Evolutionary conservation across 1,140 invertebrate species (phyloP).

Genomic region (Drosophila sulfurigaster): DNA sequence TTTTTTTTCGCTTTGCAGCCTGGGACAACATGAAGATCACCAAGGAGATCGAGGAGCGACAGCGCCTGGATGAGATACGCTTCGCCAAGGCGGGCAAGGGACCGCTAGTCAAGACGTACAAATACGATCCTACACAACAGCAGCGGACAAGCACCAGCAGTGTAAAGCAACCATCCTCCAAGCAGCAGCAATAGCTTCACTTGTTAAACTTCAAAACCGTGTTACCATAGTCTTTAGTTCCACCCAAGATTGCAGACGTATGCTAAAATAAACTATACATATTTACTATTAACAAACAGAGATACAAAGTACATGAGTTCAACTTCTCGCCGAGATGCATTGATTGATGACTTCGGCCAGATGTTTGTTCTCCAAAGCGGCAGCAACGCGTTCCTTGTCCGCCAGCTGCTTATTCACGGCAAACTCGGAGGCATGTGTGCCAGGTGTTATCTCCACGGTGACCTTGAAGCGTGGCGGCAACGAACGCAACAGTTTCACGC

Average conservation of each 20-base stretch:
- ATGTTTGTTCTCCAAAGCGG: constrained; percentile 97
- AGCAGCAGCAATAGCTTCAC: constrained; percentile 30
- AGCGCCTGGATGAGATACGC: constrained; percentile 90
- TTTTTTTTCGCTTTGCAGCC: constrained; percentile 85
- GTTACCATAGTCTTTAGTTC: constrained; percentile 58
- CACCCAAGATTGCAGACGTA: constrained; percentile 21
- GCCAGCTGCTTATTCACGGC: constrained; percentile 99
- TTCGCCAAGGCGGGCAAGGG: constrained; percentile 94
- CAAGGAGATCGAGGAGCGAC: constrained; percentile 91
- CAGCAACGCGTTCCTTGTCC: constrained; percentile 99
- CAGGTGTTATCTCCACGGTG: constrained; percentile 95
- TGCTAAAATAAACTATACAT: constrained; percentile 42
- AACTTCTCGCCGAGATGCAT: constrained; percentile 88
- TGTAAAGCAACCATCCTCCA: constrained; percentile 15
- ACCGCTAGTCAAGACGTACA: constrained; percentile 94
- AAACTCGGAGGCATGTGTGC: constrained; percentile 95
- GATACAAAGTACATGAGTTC: neutral
- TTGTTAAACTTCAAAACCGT: constrained; percentile 51
- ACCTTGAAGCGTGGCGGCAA: constrained; percentile 96
- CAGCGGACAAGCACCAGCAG: constrained; percentile 79
- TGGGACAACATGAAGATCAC: constrained; percentile 94
- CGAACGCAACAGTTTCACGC: constrained; percentile 95
- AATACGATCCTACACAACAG: constrained; percentile 92
- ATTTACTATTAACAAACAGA: constrained; percentile 50
- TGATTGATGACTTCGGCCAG: constrained; percentile 97